Percentiles rank a stretch among this genome's conserved stretches.
Evolutionary conservation across 2,113 vertebrate genomes (phyloP).

Genomic region (Onychostruthus taczanowskii): DNA sequence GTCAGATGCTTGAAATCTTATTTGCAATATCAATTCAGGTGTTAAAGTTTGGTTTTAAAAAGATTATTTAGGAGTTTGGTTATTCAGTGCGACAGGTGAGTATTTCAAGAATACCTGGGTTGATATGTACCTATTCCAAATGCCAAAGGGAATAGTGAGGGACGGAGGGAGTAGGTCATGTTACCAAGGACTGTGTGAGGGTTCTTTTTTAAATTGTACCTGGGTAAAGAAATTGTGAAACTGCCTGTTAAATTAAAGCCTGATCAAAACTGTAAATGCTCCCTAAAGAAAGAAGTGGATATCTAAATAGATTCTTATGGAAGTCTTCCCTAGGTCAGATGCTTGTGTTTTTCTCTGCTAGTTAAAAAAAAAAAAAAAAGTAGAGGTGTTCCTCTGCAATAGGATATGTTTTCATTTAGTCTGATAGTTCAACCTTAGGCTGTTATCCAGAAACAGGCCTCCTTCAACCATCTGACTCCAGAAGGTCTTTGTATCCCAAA

Average conservation of each 20-base stretch:
- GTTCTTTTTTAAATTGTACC: not conserved
- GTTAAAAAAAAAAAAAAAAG: not conserved
- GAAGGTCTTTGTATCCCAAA: not conserved
- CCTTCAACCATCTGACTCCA: not conserved
- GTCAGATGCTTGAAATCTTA: not conserved
- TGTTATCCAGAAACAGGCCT: not conserved
- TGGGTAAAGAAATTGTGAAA: not conserved
- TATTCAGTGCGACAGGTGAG: not conserved
- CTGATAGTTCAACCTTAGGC: not conserved
- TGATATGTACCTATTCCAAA: not conserved
- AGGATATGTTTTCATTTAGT: not conserved
- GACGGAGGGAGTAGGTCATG: not conserved
- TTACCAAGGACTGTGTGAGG: not conserved
- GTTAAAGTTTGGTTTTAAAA: not conserved
- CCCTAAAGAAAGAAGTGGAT: not conserved
- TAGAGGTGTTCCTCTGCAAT: not conserved
- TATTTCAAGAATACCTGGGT: not conserved
- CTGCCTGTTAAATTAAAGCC: not conserved
- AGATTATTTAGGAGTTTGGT: not conserved
- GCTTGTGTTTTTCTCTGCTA: not conserved
- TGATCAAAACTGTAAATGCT: not conserved
- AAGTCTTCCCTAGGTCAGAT: not conserved
- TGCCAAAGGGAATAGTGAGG: not conserved
- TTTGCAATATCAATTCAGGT: not conserved
- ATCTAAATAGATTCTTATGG: not conserved